Conservation (phyloP, 2,888 invertebrate species). For the Cryptosula pallasiana region DNA sequence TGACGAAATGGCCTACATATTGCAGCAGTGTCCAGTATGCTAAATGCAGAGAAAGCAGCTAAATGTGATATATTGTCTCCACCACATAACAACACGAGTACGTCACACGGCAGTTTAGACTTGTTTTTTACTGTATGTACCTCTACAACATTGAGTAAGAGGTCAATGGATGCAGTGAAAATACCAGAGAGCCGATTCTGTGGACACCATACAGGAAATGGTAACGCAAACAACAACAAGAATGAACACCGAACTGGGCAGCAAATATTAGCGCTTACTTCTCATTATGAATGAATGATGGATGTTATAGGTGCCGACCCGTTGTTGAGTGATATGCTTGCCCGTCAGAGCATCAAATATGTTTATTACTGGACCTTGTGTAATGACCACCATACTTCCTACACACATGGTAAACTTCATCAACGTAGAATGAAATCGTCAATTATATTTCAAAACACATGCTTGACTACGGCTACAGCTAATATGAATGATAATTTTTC, state of each 20-base stretch:
- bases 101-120: neutral
- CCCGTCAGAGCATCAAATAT: neutral
- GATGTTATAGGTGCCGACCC: neutral
- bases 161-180: too few species aligned
- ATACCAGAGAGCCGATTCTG: too few species aligned
- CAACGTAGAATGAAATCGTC: too few species aligned
- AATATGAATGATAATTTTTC: too few species aligned
- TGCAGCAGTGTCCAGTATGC: too few species aligned
- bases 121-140: neutral
- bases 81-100: neutral
- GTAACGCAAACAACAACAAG: too few species aligned
- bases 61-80: neutral
- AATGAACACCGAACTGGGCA: too few species aligned
- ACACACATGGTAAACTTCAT: too few species aligned
- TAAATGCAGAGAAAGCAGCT: neutral
- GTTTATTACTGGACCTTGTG: neutral
- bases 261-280: slow-evolving; percentile 7
- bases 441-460: too few species aligned
- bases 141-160: neutral
- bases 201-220: too few species aligned
- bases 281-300: neutral
- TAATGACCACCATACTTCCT: neutral
- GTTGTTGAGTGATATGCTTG: neutral
- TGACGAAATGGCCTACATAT: too few species aligned
- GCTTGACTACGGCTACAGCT: too few species aligned